A percentile compares a stretch with the other conserved stretches of the same genome.
phyloP scores from a whole-genome alignment of 2,797 vertebrate genomes.

The Triplophysa yarkandensis region DNA sequence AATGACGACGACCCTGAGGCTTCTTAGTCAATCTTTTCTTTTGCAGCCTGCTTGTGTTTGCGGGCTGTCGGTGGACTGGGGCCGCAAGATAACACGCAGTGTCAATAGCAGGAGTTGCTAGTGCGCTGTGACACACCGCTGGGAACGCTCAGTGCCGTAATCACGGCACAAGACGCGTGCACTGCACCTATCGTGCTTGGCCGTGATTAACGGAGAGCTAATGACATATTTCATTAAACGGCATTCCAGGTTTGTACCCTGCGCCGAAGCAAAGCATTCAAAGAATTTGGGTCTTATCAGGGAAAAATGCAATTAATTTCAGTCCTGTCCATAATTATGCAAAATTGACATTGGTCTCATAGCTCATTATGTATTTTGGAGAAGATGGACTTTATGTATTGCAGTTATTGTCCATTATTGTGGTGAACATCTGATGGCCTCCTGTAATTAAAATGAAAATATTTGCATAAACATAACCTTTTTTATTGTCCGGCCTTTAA shows the following conservation, averaged over 20 bases:
- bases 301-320: conserved; percentile 41
- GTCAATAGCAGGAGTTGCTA: conserved; percentile 37
- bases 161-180: background rate
- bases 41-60: conserved; percentile 29
- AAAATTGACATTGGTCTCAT: conserved; percentile 39
- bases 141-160: conserved; percentile 24
- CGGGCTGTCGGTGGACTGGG: conserved; percentile 35
- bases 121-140: conserved; percentile 11
- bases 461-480: conserved; percentile 48
- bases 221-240: conserved; percentile 35
- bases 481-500: conserved; percentile 35
- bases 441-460: conserved; percentile 56
- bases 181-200: background rate
- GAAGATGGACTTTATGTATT: conserved; percentile 20
- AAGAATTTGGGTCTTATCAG: conserved; percentile 48
- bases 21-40: conserved; percentile 40
- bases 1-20: conserved; percentile 29
- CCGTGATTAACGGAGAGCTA: conserved; percentile 18
- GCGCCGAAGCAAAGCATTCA: background rate
- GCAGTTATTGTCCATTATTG: conserved; percentile 51
- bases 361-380: conserved; percentile 29
- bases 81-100: conserved; percentile 39
- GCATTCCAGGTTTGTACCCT: background rate
- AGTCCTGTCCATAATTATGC: conserved; percentile 45
- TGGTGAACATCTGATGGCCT: conserved; percentile 45